Evolutionary conservation across 2,113 vertebrate species (phyloP).

Genomic region (Pleuronectes platessa): DNA sequence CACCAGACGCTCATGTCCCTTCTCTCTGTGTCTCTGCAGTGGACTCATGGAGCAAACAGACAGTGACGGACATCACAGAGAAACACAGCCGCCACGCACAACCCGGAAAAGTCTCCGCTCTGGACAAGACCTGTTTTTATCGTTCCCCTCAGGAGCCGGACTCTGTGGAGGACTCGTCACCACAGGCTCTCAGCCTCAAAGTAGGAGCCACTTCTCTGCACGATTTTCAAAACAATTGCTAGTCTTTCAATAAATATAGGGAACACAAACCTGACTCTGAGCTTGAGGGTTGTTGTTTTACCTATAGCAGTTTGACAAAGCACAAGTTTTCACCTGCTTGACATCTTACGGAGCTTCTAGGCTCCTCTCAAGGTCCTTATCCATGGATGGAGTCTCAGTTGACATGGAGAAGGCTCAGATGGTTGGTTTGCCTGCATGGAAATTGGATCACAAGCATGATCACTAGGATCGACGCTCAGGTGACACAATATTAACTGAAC

Average conservation of each 20-base stretch:
- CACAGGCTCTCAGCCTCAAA: constrained; percentile 79
- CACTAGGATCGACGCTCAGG: background rate
- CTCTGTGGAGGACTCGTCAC: constrained; percentile 25
- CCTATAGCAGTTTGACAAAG: no score
- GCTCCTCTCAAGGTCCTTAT: background rate
- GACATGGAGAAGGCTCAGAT: no score
- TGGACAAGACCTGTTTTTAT: constrained; percentile 25
- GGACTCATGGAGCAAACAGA: constrained; percentile 40
- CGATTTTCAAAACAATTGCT: constrained; percentile 12
- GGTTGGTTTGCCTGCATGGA: background rate
- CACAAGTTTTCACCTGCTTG: background rate
- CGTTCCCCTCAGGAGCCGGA: constrained; percentile 19
- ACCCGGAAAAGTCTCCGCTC: constrained; percentile 8
- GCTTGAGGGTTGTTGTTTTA: background rate
- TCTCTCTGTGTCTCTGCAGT: constrained; percentile 47
- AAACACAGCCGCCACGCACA: constrained; percentile 15
- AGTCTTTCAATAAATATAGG: background rate
- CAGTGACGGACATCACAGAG: constrained; percentile 12
- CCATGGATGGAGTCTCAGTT: no score
- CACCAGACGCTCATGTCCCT: background rate
- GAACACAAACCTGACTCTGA: background rate
- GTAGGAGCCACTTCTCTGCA: constrained; percentile 74
- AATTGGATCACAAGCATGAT: background rate
- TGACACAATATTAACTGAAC: no score
- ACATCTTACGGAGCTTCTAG: background rate